Evolutionary conservation across 1,140 invertebrate species (phyloP).

Genomic region (Hylaeus anthracinus): DNA sequence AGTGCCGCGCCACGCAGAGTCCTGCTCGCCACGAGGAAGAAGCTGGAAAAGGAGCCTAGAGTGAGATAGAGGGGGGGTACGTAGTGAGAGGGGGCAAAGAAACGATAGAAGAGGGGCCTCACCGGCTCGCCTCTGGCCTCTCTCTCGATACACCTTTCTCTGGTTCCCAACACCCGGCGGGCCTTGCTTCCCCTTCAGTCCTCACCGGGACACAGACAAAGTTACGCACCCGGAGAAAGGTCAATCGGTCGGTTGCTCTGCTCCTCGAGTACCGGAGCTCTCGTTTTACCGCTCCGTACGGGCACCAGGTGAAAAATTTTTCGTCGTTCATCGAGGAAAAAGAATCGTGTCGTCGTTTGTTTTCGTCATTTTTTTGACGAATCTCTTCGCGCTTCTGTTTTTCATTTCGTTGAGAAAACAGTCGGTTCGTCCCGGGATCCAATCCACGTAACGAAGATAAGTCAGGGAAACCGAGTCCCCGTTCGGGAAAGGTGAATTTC

Average conservation of each 20-base stretch:
- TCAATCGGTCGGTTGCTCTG: constrained; percentile 65
- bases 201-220: constrained; percentile 78
- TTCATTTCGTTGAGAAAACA: neutral
- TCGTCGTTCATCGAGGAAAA: neutral
- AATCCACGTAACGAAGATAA: neutral
- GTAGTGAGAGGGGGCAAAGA: constrained; percentile 21
- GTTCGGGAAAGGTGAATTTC: neutral
- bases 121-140: constrained; percentile 58
- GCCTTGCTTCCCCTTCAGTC: constrained; percentile 71
- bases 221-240: constrained; percentile 76
- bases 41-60: constrained; percentile 54
- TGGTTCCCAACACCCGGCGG: constrained; percentile 69
- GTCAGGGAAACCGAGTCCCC: neutral
- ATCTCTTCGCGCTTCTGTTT: neutral
- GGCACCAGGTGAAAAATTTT: constrained; percentile 44
- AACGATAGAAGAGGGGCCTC: constrained; percentile 60
- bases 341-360: neutral
- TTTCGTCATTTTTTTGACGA: neutral
- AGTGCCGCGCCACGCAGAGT: neutral
- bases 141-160: constrained; percentile 78
- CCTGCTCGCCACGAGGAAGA: constrained; percentile 3
- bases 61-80: constrained; percentile 51
- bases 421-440: no score
- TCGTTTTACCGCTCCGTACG: constrained; percentile 29
- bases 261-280: constrained; percentile 44